Evolutionary conservation across 2,888 invertebrate species (phyloP), one percentile per base, ranked within the genome.

Genomic region (Entomobrya proxima): DNA sequence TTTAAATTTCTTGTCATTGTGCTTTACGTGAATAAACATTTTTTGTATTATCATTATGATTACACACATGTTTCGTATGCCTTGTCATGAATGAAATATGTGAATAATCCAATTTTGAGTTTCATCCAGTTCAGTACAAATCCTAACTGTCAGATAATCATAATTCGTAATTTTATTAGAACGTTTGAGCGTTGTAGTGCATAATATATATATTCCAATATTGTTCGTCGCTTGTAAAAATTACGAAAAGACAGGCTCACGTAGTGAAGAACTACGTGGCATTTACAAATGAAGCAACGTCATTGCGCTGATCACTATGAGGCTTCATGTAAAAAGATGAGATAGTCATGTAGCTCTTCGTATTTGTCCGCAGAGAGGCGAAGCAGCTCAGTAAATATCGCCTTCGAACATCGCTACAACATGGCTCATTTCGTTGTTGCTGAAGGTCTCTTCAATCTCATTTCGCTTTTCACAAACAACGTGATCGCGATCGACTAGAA

Each of bases 371-470:
- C 40, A 74, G n/a, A n/a, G 47, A 52, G 50, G 74, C 47, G 2
- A 32, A 50, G 52, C 40, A 40, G 18, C 21, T 27, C 35, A 74
- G 35, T 5, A 50, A 32, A 74, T 50, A 50, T 74, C 21, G 3
- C 40, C 47, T 74, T 74, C 35, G 69, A 44, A 47, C 44, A n/a
- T 69, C 40, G 69, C 44, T 15, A 69, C n/a, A n/a, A n/a, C 40
- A 44, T 50, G 74, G 35, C 50, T 50, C 74, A 32, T 30, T 52
- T 74, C 74, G 52, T 47, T 52, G 11, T 18, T 81, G 21, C 40
- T 74, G 81, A 81, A 81, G 81, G 81, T 81, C 81, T 81, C 74
- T 30, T n/a, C n/a, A n/a, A n/a, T n/a, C n/a, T n/a, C n/a, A n/a
- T n/a, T 35, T 55, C 47, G 58, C 47, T 32, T 52, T 80, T 81